Evolutionary conservation across 2,113 vertebrate genomes (phyloP).

Genomic region (Oceanodroma tethys): DNA sequence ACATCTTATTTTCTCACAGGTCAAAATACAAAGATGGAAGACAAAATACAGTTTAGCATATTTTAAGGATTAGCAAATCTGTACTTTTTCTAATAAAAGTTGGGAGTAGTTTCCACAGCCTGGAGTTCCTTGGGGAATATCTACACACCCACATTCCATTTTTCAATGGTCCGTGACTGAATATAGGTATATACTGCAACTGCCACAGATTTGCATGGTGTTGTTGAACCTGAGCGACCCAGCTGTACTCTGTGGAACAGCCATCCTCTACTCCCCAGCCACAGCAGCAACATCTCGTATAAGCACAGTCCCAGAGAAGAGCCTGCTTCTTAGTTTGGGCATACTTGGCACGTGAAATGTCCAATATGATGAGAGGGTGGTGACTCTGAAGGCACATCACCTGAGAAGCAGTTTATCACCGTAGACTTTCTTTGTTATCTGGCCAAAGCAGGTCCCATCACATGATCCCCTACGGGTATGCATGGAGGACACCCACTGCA

Average conservation of each 20-base stretch:
- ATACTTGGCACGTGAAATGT: not conserved
- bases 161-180: not conserved
- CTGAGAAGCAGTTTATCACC: not conserved
- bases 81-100: not conserved
- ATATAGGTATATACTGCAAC: not conserved
- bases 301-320: not conserved
- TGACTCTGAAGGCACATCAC: not conserved
- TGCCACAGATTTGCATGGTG: not conserved
- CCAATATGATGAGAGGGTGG: not conserved
- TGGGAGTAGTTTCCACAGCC: not conserved
- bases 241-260: not conserved
- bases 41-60: not conserved
- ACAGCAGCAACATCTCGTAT: fast-evolving
- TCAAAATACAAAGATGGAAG: not conserved
- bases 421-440: not conserved
- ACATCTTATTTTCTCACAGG: not conserved
- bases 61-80: not conserved
- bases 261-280: not conserved
- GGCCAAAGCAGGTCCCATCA: not conserved
- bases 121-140: not conserved
- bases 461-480: not conserved
- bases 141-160: not conserved
- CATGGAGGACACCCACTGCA: not conserved
- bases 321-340: not conserved
- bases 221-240: not conserved